Base-by-base conservation (phyloP, 2,888 invertebrate species). In the Busseola fusca region DNA sequence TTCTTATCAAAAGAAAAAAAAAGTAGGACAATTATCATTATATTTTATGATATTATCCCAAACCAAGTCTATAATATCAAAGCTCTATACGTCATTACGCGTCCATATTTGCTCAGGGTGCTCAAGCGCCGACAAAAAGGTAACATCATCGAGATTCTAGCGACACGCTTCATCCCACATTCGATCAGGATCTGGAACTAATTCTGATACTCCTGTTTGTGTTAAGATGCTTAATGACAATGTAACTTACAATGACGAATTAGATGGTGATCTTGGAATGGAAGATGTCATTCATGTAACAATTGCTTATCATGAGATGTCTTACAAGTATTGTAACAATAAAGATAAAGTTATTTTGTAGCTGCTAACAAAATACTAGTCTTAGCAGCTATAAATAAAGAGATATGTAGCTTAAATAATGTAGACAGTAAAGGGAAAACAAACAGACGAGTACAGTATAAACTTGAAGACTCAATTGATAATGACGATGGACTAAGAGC, bases 31-130 rank as follows among this genome's bases (percentile, higher is more conserved):
- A 64, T 37, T 25, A 57, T 34, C n/a, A 12, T 14, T 9, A 40
- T 9, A 5, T 14, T 25, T 9, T 9, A 58, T 4, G 9, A 40
- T 25, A 12, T 48, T 30, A 21, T 1, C 6, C 1, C 0, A 3
- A 27, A 30, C 12, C 84, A 69, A 6, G 45, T 90, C 91, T 91
- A 78, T 7, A 37, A 1, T 12, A 82, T 18, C 27, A 4, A 66
- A 69, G 45, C 62, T 86, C 90, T 90, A 84, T 74, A 84, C 74
- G 86, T 90, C 89, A 91, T 92, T 92, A 91, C 84, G 83, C 80
- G 81, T 86, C 86, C 88, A 90, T 92, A 90, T 92, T 92, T 91
- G 89, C 90, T 86, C 89, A 89, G 86, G 76, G 78, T 80, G 84
- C 81, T 84, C 86, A 68, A 60, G 76, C 79, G 82, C 80, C 81